Conservation (phyloP, 2,113 vertebrate species). For the Haliaeetus leucogaster region DNA sequence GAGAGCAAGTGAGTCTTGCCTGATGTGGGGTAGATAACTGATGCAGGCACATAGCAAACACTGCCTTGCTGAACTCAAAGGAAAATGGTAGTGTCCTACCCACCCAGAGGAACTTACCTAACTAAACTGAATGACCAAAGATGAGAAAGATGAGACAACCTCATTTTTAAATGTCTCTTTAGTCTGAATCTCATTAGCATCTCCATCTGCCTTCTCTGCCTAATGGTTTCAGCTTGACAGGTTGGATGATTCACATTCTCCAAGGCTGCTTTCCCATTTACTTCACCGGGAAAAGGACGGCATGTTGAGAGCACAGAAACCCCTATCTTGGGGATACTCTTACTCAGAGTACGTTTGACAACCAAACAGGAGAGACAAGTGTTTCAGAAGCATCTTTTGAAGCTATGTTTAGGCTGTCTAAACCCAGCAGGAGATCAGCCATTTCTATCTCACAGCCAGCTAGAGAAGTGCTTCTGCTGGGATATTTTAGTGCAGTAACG, state of each 20-base stretch:
- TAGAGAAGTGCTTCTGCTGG: background rate
- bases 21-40: background rate
- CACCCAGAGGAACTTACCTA: background rate
- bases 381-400: background rate
- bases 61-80: background rate
- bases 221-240: background rate
- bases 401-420: constrained; percentile 11
- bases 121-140: background rate
- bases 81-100: background rate
- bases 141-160: background rate
- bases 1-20: background rate
- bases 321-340: background rate
- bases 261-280: background rate
- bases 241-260: background rate
- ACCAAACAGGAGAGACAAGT: background rate
- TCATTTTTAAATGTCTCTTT: background rate
- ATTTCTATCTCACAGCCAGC: background rate
- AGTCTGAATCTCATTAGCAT: background rate
- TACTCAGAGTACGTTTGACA: background rate
- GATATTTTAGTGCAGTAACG: background rate
- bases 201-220: background rate
- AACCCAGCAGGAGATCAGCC: background rate
- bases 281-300: background rate
- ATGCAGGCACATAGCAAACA: background rate
- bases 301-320: background rate